Base-by-base conservation (phyloP, 2,888 invertebrate species). In the Drosophila koepferae region DNA sequence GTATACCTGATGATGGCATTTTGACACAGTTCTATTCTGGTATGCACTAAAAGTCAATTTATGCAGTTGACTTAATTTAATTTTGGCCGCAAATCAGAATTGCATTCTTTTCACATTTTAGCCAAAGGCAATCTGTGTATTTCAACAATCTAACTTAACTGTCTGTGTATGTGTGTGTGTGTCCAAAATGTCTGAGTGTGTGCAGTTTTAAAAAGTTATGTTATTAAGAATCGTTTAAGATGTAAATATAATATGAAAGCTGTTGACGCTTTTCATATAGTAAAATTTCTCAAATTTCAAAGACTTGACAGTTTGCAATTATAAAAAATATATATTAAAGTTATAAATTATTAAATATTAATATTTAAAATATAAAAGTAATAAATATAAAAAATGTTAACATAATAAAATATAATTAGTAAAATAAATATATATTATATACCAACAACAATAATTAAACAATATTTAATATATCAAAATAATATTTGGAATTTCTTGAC, bases 51-150 rank as follows among this genome's bases (percentile, higher is more conserved):
- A 85, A 87, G 74, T 77, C 73, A 82, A 77, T 89, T 79, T 77
- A 86, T 87, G 72, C 90, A 85, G 79, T 86, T 82, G 89, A 89
- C 82, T 86, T 86, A 75, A 87, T 89, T 86, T 77, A 74, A 77
- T 89, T 85, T 73, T 74, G 53, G 72, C 56, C 62, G 62, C 51
- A 80, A 82, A 79, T 73, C 73, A 53, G 56, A 66, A 81, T 75
- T 49, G 40, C 12, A 55, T 68, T 66, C 28, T 55, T 18, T 16
- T 53, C 31, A 4, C 20, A 54, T 7, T 58, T 34, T 41, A 38
- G 48, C 46, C 20, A 46, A 51, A 34, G 44, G 43, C 53, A 43
- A 55, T 1, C 18, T 53, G 41, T 18, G 14, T 16, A 4, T n/a
- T 44, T 40, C 28, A 59, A 65, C 59, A 49, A 61, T 38, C 48